phyloP scores from a whole-genome alignment of 1,140 invertebrate species.

The Mercenaria mercenaria region DNA sequence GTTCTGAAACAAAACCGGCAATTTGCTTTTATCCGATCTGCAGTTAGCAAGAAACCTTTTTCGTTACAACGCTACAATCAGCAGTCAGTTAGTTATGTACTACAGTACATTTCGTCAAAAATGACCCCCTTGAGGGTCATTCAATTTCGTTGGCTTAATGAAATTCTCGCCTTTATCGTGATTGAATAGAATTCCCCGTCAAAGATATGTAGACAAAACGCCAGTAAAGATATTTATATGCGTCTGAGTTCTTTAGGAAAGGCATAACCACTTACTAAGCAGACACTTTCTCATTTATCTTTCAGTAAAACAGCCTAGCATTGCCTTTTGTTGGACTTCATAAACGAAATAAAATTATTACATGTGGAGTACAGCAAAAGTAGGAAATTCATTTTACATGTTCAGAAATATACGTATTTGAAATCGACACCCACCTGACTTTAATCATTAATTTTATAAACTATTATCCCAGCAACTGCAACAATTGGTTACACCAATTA shows the following conservation, averaged over 20 bases:
- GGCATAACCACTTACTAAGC: not conserved
- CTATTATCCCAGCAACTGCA: too few species aligned
- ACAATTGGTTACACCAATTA: too few species aligned
- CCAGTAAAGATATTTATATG: not conserved
- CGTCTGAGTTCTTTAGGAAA: not conserved
- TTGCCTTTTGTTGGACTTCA: not conserved
- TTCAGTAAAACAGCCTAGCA: not conserved
- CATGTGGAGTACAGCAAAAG: too few species aligned
- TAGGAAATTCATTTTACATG: too few species aligned
- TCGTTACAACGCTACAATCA: too few species aligned
- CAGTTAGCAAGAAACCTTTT: too few species aligned
- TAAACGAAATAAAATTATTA: too few species aligned
- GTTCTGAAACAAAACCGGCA: too few species aligned
- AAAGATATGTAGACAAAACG: not conserved
- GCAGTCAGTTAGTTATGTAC: not conserved
- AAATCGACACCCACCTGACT: too few species aligned
- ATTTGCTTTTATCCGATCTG: too few species aligned
- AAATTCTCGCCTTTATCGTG: not conserved
- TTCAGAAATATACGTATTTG: too few species aligned
- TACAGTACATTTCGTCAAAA: not conserved
- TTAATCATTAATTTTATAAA: too few species aligned
- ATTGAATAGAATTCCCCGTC: not conserved
- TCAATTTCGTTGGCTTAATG: not conserved
- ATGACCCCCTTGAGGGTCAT: conserved; percentile 13
- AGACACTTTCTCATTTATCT: not conserved